phyloP scores from a whole-genome alignment of 2,888 invertebrate species.

The Tridacna gigas region DNA sequence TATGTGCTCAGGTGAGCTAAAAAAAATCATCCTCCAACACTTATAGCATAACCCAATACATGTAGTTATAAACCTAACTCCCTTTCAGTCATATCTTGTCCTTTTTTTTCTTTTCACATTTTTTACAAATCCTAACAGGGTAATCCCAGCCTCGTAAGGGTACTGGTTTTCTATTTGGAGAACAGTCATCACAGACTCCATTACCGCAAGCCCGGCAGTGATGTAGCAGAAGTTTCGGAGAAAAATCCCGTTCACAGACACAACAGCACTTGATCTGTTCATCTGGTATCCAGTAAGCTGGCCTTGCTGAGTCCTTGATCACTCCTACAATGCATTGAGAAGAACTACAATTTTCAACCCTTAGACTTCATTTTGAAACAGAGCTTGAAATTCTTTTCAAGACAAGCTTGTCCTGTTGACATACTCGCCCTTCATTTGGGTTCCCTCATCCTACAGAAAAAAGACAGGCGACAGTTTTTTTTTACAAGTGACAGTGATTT shows the following conservation, averaged over 20 bases:
- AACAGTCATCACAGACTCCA: conserved; percentile 88
- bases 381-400: too few relatives aligned
- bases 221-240: conserved; percentile 86
- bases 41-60: neutral
- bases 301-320: conserved; percentile 91
- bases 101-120: conserved; percentile 79
- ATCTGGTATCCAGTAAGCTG: conserved; percentile 93
- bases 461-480: too few relatives aligned
- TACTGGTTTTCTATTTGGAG: conserved; percentile 83
- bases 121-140: conserved; percentile 86
- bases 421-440: too few relatives aligned
- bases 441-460: too few relatives aligned
- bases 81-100: conserved; percentile 28
- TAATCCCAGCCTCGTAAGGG: conserved; percentile 86
- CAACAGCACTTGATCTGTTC: conserved; percentile 89
- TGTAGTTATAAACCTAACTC: neutral
- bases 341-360: too few relatives aligned
- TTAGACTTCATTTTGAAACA: too few relatives aligned
- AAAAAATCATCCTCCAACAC: neutral
- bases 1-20: conserved; percentile 9
- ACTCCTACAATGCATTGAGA: conserved; percentile 67
- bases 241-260: conserved; percentile 88
- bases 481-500: too few relatives aligned
- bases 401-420: too few relatives aligned
- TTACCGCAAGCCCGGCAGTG: conserved; percentile 91